Conservation (phyloP, 2,113 vertebrate species). For the Gasterosteus nipponicus region DNA sequence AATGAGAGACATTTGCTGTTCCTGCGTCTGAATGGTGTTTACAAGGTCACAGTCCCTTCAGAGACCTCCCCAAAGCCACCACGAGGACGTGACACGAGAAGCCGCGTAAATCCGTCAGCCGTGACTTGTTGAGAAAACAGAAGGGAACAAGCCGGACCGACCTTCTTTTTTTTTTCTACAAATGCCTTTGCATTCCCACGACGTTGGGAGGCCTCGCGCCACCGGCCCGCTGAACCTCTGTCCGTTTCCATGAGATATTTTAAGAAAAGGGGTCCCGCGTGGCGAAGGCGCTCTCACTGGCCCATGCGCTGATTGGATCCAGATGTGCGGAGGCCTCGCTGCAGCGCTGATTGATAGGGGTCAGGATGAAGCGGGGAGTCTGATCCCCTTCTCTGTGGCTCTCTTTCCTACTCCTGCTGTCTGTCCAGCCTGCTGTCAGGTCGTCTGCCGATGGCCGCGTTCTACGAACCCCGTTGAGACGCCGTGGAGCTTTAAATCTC, state of each 20-base stretch:
- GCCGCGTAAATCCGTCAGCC: slow-evolving; percentile 21
- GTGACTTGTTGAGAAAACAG: slow-evolving; percentile 50
- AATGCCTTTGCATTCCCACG: slow-evolving; percentile 50
- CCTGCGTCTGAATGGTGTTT: not conserved
- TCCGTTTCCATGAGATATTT: slow-evolving; percentile 38
- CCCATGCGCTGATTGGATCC: slow-evolving; percentile 70
- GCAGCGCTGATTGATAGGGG: slow-evolving; percentile 67
- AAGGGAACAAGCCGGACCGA: slow-evolving; percentile 10
- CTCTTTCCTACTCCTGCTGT: slow-evolving; percentile 6
- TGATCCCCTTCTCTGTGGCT: slow-evolving; percentile 8
- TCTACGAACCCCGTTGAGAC: slow-evolving; percentile 36
- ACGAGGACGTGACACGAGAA: slow-evolving; percentile 18
- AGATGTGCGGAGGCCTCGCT: slow-evolving; percentile 69
- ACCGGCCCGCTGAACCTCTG: slow-evolving; percentile 41
- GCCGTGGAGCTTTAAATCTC: slow-evolving; percentile 36
- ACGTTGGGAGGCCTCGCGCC: slow-evolving; percentile 20
- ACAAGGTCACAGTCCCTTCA: slow-evolving; percentile 17
- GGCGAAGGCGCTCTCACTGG: slow-evolving; percentile 14
- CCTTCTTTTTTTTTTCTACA: not conserved
- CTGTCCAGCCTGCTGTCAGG: slow-evolving; percentile 21
- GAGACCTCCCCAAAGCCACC: not conserved
- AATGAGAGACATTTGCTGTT: not conserved
- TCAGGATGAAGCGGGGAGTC: slow-evolving; percentile 55
- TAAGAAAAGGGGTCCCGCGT: not conserved
- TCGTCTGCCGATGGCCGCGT: slow-evolving; percentile 27